Evolutionary conservation across 2,888 invertebrate species (phyloP), one percentile per base, ranked within the genome.

Genomic region (Cataglyphis altisquamis): DNA sequence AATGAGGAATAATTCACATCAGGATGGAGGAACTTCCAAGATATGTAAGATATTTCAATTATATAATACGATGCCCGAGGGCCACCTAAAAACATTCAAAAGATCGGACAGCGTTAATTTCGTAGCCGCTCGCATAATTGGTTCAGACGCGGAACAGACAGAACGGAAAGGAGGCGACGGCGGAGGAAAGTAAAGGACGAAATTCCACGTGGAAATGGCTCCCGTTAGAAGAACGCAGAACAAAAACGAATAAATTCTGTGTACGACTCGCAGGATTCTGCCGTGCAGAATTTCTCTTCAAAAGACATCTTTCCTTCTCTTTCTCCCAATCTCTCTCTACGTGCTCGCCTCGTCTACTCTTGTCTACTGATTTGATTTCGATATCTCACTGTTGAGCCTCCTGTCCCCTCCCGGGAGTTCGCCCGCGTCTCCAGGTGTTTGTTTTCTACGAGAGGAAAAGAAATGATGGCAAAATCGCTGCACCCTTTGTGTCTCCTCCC

Each of bases 311-410:
- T 15, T 83, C 55, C 48, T n/a, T 32, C 39, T 62, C 52, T 62
- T 10, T 41, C 41, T 9, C 9, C 10, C 41, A 10, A 0, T 36
- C 10, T 75, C 77, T 90, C 10, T 75, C 70, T 90, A 89, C 88
- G 91, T 90, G 91, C 86, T 75, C 84, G 48, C 86, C 78, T 86
- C 86, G 29, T 39, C 25, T 62, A 80, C 84, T 84, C 86, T 87
- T 84, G 87, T 91, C 90, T 89, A 86, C 88, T 92, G 91, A 92
- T 92, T 92, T 90, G 87, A 92, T 92, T 92, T 86, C 90, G 89
- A 91, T 92, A 92, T 88, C 90, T 86, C 52, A 63, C 81, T 52
- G 67, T 72, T 80, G 52, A 72, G 29, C 55, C 87, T 60, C 15
- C 52, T 52, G 52, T 52, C 8, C n/a, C 52, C 52, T 52, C 78